phyloP scores from a whole-genome alignment of 2,888 invertebrate genomes.

The Rhamnusium bicolor region DNA sequence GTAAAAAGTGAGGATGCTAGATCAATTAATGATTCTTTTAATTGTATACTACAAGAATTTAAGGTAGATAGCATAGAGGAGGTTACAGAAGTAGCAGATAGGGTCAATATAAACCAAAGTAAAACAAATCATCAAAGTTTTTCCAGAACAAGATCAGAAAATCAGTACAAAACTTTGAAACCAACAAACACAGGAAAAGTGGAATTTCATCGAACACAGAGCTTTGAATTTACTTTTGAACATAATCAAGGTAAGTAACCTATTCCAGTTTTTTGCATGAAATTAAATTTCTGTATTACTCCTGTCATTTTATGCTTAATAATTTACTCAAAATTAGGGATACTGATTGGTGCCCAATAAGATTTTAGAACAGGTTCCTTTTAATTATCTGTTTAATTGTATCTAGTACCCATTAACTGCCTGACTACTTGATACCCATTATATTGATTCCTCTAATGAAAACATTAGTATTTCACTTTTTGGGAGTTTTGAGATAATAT shows the following conservation, averaged over 20 bases:
- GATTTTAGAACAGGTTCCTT: too few relatives aligned
- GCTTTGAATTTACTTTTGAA: conserved; percentile 58
- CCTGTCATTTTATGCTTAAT: too few relatives aligned
- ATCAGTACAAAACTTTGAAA: background rate
- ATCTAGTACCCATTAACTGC: too few relatives aligned
- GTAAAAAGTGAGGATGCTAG: conserved; percentile 11
- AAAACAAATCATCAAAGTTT: conserved; percentile 20
- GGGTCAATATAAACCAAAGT: background rate
- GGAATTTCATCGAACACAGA: conserved; percentile 61
- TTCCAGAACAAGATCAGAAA: conserved; percentile 50
- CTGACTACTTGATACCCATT: too few relatives aligned
- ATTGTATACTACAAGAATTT: conserved; percentile 33
- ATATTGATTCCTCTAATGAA: too few relatives aligned
- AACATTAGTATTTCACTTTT: too few relatives aligned
- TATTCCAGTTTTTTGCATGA: conserved; percentile 9
- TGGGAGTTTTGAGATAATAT: too few relatives aligned
- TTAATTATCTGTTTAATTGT: too few relatives aligned
- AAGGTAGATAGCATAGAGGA: conserved; percentile 14
- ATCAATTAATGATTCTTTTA: conserved; percentile 37
- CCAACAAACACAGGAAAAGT: conserved; percentile 50
- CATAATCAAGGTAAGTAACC: conserved; percentile 30
- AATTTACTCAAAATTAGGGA: too few relatives aligned
- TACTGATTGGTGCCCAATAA: too few relatives aligned
- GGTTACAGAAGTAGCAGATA: background rate
- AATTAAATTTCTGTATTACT: background rate